Base-by-base conservation (phyloP, 1,140 invertebrate species). In the Brachionus plicatilis region DNA sequence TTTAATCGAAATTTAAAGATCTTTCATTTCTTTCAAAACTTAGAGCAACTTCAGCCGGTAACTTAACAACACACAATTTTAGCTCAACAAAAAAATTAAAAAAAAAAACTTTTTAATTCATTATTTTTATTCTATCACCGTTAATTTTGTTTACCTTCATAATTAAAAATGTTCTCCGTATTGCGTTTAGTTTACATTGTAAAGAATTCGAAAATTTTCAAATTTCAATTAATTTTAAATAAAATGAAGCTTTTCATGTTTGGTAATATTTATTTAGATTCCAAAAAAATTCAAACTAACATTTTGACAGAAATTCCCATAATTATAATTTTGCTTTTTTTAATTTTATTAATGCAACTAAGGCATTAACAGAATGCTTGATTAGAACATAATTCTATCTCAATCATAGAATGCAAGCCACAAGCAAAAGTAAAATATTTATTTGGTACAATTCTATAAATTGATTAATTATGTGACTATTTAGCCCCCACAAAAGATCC, bases 141-240 rank as follows among this genome's bases (percentile, higher is more conserved):
- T 68, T 68, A 68, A 68, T 68, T 68, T 68, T 68, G 24, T 68
- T 68, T 68, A 68, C 66, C 29, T 68, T 68, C 66, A 68, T 68
- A 37, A 68, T 68, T 68, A 68, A 29, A 11, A 68, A 33, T 68
- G 24, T 68, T 29, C n/a, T 68, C 33, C 11, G 33, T n/a, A 33
- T 37, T 68, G 7, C 20, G 0, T 29, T 68, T 12, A 29, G 27
- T 29, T 68, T 68, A 8, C 65, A 27, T 68, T 68, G 33, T 68
- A 41, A 68, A 37, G 33, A 37, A 37, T 37, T 37, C 33, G 12
- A 27, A 14, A 11, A 68, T n/a, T 17, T 60, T 60, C 53, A 60
- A 60, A 60, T 60, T 60, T 60, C 53, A 60, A 60, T 60, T 60
- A 60, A 60, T 9, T 60, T 24, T 9, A 68, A 68, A 33, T 33